Conservation (phyloP, 2,113 vertebrate genomes). For the Garra rufa region DNA sequence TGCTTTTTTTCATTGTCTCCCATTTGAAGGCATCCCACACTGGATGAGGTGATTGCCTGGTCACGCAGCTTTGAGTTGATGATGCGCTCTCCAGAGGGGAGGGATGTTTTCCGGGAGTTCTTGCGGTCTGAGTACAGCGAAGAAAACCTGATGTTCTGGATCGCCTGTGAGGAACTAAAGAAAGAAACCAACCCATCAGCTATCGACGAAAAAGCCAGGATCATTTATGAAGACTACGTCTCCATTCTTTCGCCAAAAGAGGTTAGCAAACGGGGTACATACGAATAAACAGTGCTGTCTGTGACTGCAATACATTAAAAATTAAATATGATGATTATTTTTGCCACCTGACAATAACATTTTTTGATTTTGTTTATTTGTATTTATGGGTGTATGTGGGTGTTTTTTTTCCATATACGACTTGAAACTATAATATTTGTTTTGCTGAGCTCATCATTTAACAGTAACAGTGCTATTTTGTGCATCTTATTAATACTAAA, state of each 20-base stretch:
- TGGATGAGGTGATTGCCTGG: constrained; percentile 94
- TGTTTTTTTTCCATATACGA: no score
- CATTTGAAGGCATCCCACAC: constrained; percentile 79
- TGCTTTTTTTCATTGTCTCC: constrained; percentile 11
- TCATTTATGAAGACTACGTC: constrained; percentile 98
- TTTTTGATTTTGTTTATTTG: no score
- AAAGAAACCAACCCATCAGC: constrained; percentile 85
- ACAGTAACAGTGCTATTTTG: neutral
- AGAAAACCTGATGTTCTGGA: constrained; percentile 98
- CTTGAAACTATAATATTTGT: neutral
- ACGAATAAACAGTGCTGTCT: neutral
- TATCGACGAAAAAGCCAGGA: constrained; percentile 91
- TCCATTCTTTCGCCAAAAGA: constrained; percentile 99
- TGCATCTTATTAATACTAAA: neutral
- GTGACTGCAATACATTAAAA: neutral
- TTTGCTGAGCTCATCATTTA: neutral
- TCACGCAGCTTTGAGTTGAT: constrained; percentile 97
- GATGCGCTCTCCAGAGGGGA: constrained; percentile 92
- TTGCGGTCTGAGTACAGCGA: constrained; percentile 97
- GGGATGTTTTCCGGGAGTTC: constrained; percentile 93
- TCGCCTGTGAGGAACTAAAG: constrained; percentile 95
- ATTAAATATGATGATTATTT: neutral
- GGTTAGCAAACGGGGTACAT: constrained; percentile 72
- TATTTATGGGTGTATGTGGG: no score
- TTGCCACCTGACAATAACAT: no score